phyloP scores from a whole-genome alignment of 2,113 vertebrate genomes.

The Porphyrio hochstetteri region DNA sequence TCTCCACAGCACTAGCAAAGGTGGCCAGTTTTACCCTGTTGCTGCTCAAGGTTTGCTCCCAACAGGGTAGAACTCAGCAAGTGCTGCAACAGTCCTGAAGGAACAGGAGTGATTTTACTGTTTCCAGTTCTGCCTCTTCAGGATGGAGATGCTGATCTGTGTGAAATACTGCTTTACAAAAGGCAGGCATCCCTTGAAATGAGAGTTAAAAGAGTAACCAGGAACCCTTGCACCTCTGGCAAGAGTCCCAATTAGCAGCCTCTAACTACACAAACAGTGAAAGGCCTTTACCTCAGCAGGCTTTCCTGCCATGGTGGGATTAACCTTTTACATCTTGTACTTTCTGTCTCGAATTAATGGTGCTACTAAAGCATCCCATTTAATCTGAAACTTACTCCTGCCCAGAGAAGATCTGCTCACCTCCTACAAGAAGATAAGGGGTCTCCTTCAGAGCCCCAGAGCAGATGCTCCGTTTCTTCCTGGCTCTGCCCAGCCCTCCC shows the following conservation, averaged over 20 bases:
- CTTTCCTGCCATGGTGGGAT: neutral
- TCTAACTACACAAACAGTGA: neutral
- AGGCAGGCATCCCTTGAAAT: neutral
- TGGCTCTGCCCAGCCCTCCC: too few relatives aligned
- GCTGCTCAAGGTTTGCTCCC: neutral
- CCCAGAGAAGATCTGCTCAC: neutral
- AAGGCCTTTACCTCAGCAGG: neutral
- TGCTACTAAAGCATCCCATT: neutral
- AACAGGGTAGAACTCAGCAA: neutral
- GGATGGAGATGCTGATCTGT: neutral
- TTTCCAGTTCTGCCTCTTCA: neutral
- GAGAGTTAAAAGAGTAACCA: neutral
- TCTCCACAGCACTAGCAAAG: neutral
- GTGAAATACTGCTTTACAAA: neutral
- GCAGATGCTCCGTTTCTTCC: too few relatives aligned
- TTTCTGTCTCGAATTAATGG: neutral
- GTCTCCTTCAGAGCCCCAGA: too few relatives aligned
- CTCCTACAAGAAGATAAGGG: accelerated
- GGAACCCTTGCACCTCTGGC: neutral
- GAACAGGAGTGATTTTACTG: neutral
- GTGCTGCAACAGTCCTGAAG: too few relatives aligned
- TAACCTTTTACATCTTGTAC: neutral
- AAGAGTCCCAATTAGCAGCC: neutral
- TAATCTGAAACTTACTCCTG: neutral
- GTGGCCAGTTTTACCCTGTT: neutral